phyloP scores from a whole-genome alignment of 2,113 vertebrate species.

The Campylorhamphus procurvoides region DNA sequence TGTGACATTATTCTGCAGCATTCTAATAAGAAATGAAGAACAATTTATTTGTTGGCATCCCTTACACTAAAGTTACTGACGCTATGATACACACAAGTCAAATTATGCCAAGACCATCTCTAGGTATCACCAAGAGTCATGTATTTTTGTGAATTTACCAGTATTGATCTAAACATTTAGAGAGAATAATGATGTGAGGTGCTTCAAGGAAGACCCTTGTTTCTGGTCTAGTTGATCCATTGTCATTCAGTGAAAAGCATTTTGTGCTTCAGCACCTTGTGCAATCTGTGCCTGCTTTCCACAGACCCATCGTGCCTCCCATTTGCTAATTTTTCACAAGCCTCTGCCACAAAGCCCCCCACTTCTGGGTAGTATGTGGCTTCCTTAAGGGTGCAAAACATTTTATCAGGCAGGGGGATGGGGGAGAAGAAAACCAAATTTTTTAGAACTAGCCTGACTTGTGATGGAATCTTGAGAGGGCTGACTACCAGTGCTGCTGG shows the following conservation, averaged over 20 bases:
- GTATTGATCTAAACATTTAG: background rate
- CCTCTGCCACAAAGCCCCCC: background rate
- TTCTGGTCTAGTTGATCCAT: background rate
- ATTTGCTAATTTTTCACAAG: background rate
- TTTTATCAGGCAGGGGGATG: too few relatives aligned
- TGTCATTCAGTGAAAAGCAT: rapidly evolving
- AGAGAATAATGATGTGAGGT: background rate
- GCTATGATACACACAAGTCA: rapidly evolving
- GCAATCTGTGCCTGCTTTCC: background rate
- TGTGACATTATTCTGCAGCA: background rate
- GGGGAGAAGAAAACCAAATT: background rate
- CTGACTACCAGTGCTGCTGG: background rate
- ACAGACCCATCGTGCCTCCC: background rate
- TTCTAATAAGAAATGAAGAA: background rate
- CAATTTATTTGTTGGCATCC: background rate
- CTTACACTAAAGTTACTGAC: background rate
- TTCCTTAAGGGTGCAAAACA: background rate
- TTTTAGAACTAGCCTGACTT: background rate
- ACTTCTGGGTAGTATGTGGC: background rate
- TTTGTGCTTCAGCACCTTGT: background rate
- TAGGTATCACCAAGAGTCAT: background rate
- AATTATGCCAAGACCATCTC: background rate
- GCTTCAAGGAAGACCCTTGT: background rate
- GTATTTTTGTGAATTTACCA: background rate
- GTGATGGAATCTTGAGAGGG: background rate